Percentiles rank a stretch among this genome's conserved stretches.
phyloP scores from a whole-genome alignment of 2,113 vertebrate species.

The Alligator sinensis region DNA sequence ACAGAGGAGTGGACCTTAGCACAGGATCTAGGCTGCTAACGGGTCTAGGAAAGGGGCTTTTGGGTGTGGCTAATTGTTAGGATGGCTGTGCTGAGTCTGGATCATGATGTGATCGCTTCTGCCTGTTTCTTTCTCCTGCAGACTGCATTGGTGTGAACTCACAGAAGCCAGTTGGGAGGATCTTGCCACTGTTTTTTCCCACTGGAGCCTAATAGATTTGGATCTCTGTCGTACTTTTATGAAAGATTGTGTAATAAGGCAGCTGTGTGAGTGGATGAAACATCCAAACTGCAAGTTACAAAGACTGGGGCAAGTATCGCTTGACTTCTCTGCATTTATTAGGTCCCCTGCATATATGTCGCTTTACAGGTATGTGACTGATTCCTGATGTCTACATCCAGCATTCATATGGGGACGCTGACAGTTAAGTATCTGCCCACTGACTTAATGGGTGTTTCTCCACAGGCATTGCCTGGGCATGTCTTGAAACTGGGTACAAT shows the following conservation, averaged over 20 bases:
- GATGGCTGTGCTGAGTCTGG: not conserved
- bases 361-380: not conserved
- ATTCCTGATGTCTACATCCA: not conserved
- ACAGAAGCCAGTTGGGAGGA: not conserved
- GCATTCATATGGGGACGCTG: not conserved
- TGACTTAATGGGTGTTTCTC: not conserved
- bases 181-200: not conserved
- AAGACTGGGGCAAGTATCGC: not conserved
- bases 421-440: not conserved
- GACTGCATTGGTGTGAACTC: not conserved
- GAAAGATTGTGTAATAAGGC: not conserved
- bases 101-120: not conserved
- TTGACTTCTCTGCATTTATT: not conserved
- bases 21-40: not conserved
- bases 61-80: not conserved
- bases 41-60: not conserved
- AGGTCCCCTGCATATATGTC: not conserved
- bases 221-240: not conserved
- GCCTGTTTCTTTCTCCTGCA: not conserved
- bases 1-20: not conserved
- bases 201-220: not conserved
- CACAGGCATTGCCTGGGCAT: not conserved
- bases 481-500: too few species aligned
- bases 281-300: not conserved
- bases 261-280: not conserved